Conservation (phyloP, 2,888 invertebrate genomes). For the Drosophila affinis region DNA sequence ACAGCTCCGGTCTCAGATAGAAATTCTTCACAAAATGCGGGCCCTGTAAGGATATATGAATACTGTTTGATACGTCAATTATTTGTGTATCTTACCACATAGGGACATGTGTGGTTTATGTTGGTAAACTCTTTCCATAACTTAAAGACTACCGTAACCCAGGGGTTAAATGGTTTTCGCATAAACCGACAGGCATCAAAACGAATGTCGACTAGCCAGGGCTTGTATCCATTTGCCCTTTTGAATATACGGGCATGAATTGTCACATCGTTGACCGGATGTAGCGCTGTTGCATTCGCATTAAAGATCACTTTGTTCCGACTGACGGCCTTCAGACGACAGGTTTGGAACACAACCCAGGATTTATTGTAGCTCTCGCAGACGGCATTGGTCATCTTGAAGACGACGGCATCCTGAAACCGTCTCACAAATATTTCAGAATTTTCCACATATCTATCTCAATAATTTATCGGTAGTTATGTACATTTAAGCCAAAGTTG, state of each 20-base stretch:
- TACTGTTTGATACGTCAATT: fast-evolving
- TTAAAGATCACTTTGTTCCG: not conserved
- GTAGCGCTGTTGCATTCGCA: not conserved
- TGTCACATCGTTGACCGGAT: not conserved
- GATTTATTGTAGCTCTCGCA: slow-evolving; percentile 41
- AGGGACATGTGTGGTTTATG: not conserved
- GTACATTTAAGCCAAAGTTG: not conserved
- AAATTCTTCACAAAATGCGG: slow-evolving; percentile 3
- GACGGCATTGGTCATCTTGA: slow-evolving; percentile 36
- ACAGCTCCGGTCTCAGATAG: slow-evolving; percentile 1
- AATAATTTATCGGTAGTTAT: not conserved
- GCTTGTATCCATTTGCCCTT: slow-evolving; percentile 36
- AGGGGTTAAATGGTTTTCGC: not conserved
- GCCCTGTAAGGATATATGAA: not conserved
- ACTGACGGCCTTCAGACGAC: slow-evolving; percentile 33
- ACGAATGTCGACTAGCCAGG: not conserved
- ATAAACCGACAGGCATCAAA: not conserved
- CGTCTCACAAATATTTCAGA: no score
- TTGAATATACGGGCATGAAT: not conserved
- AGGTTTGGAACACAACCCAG: slow-evolving; percentile 30
- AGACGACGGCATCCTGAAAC: slow-evolving; percentile 22
- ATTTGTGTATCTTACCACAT: not conserved
- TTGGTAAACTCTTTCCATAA: not conserved
- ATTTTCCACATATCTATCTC: not conserved
- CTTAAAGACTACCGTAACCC: not conserved